Base-by-base conservation (phyloP, 2,113 vertebrate genomes). In the Furnarius figulus region DNA sequence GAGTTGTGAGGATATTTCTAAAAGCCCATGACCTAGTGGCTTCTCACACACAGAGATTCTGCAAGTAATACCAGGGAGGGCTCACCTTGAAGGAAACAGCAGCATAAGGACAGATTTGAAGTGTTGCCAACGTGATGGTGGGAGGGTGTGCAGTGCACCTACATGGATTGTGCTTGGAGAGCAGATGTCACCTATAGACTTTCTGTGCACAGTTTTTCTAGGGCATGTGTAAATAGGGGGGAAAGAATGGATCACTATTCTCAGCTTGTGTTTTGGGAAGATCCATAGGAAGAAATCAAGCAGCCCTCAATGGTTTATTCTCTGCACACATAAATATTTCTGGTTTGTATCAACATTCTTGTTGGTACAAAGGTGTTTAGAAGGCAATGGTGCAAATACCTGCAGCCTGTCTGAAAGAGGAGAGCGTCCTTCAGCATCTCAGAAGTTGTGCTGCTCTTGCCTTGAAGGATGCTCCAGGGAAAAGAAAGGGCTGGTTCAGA, bases 11-110 rank as follows among this genome's bases (percentile, higher is more conserved):
- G 6, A 37, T 30, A 72, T 30, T 74, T 87, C 65, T 25, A 47
- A 79, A 91, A 80, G 59, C 14, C 46, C 53, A 9, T 2, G 12
- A 47, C 7, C 14, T 76, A 20, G 65, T 49, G 42, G 70, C 44
- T 86, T 83, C 80, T 83, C 6, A 2, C 24, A 37, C 6, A 14
- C 55, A 11, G 58, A 73, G 23, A 25, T 39, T 66, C 18, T 49
- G 19, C 66, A 47, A 30, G 55, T 3, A 27, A 71, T 12, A 76
- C 25, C 1, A 1, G 5, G 3, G 15, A 66, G n/a, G 0, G 1
- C 11, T 75, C 0, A 0, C 37, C 66, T 82, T 58, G n/a, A 75
- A 28, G 22, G 39, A 30, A 68, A 79, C 0, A 2, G 5, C 17
- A 73, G 59, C 65, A 89, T 33, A 71, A 90, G 74, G 59, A 59